A percentile compares a stretch with the other conserved stretches of the same genome.
These are phyloP conservation scores for Echinarachnius parma DNA, from an alignment of 53 echinoderm and acorn worm species.

Conservation along the genomic window DNA sequence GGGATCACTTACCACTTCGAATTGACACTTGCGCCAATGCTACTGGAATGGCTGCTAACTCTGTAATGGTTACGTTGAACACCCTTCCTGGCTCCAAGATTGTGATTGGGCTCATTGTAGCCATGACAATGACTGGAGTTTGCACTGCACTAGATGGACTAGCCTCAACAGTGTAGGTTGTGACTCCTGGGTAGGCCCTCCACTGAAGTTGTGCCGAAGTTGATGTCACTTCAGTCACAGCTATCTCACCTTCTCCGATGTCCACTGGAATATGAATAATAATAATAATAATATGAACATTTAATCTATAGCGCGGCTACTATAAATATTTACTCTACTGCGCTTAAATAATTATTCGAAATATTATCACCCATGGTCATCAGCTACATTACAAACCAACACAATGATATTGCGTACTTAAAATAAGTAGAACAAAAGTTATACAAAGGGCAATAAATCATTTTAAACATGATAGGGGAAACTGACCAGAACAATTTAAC, in stretches of 20 bases:
- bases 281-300: too few relatives aligned
- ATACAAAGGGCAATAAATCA: too few relatives aligned
- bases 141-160: neutral
- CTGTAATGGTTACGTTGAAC: neutral
- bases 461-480: too few relatives aligned
- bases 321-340: too few relatives aligned
- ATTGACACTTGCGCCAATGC: neutral
- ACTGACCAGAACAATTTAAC: too few relatives aligned
- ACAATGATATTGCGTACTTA: too few relatives aligned
- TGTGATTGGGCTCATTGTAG: neutral
- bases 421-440: too few relatives aligned
- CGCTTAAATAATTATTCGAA: too few relatives aligned
- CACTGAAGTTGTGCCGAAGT: neutral
- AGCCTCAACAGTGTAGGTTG: neutral
- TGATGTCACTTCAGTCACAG: neutral
- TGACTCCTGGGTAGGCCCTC: neutral
- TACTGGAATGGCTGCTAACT: neutral
- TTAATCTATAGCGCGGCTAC: too few relatives aligned
- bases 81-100: neutral
- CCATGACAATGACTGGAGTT: neutral
- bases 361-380: too few relatives aligned
- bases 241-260: neutral
- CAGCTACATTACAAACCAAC: too few relatives aligned
- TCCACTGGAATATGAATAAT: slow-evolving; percentile 5
- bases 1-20: neutral